Evolutionary conservation across 2,797 vertebrate species (phyloP), one percentile per base, ranked within the genome.

Genomic region (Vespertilio murinus): DNA sequence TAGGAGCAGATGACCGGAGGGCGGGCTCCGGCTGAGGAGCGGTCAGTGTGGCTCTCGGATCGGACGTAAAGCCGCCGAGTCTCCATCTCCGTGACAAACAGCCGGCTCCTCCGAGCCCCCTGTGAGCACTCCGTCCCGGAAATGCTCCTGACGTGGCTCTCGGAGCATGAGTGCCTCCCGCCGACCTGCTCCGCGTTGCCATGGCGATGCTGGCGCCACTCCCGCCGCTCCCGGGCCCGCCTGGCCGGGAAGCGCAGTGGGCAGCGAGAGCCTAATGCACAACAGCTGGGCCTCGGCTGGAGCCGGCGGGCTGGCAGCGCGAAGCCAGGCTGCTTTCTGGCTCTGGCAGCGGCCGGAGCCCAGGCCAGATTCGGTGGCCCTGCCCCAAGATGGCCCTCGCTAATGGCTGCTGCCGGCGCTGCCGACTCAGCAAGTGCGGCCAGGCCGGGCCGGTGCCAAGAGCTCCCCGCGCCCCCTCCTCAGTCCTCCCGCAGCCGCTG

Each of bases 261-360:
- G 92, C 64, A 5, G 83, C 94, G 89, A 91, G 79, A 89, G 96
- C 97, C 96, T 95, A 96, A 95, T 93, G 97, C 17, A 8, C 93
- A 52, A 8, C 97, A 97, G 97, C 97, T 96, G 97, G 97, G 94
- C 96, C 96, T 83, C 65, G 3, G 89, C 96, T 81, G 96, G 96
- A 40, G 59, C 45, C 96, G n/a, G 0, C 61, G 6, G 88, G 49
- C 81, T 13, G 59, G 82, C 80, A 52, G 88, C 80, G 69, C 4
- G 7, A n/a, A 75, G 84, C 90, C 92, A 28, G 2, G 28, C 86
- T 64, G 77, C 49, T 84, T 23, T 30, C 83, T 28, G 94, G 92
- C 93, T n/a, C 67, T 2, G 73, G 94, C 79, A 93, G 81, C 18
- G 28, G 73, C 85, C 69, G 67, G 83, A 65, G 84, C 40, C 2